phyloP scores from a whole-genome alignment of 2,888 invertebrate species.

The Alviniconcha strummeri region DNA sequence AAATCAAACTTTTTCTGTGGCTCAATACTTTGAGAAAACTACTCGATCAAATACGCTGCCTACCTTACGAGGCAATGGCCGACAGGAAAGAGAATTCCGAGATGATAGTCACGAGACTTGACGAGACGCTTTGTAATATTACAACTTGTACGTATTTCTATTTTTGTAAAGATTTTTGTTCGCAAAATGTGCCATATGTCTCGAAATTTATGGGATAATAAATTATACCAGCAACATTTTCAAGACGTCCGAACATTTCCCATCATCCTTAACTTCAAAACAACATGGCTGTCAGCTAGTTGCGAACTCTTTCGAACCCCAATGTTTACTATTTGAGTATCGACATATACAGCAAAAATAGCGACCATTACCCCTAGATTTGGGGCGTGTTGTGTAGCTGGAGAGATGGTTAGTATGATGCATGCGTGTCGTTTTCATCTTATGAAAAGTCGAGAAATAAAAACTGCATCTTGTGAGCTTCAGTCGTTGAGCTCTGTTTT shows the following conservation, averaged over 20 bases:
- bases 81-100: conserved; percentile 1
- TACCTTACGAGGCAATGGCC: background rate
- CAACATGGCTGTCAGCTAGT: conserved; percentile 43
- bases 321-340: conserved; percentile 25
- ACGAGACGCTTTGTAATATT: background rate
- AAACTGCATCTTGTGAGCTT: too few relatives aligned
- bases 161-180: too few relatives aligned
- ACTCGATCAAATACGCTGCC: too few relatives aligned
- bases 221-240: too few relatives aligned
- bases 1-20: background rate
- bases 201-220: too few relatives aligned
- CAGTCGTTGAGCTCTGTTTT: too few relatives aligned
- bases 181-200: too few relatives aligned
- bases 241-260: conserved; percentile 13
- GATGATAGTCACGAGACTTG: conserved; percentile 9
- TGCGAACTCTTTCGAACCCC: conserved; percentile 17
- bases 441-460: too few relatives aligned
- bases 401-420: conserved; percentile 43
- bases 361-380: conserved; percentile 43
- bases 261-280: conserved; percentile 43
- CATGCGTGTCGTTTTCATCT: background rate
- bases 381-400: conserved; percentile 48
- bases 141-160: background rate
- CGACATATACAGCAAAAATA: conserved; percentile 41
- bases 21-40: background rate